Evolutionary conservation across 2,888 invertebrate species (phyloP), one percentile per base, ranked within the genome.

Genomic region (Dryadula phaetusa): DNA sequence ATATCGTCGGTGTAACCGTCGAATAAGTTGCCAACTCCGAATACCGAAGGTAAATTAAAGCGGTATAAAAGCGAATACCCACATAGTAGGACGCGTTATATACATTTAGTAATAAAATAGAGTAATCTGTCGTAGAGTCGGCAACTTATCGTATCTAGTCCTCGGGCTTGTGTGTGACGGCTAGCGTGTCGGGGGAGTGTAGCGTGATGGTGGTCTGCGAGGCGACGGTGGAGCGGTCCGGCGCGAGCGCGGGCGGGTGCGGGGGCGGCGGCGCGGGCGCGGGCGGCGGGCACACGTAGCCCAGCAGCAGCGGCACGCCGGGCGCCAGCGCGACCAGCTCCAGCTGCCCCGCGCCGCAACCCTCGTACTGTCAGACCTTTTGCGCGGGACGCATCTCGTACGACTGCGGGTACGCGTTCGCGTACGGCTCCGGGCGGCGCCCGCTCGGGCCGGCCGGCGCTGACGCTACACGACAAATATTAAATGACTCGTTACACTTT

Each of bases 331-430:
- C 88, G 62, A 90, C 86, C 69, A 89, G 82, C 79, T 86, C 87
- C 44, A 88, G 82, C 71, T 83, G 87, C 77, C 82, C 62, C 52
- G 53, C 53, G 37, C 58, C 85, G 88, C 88, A 86, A 82, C 82
- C 86, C 77, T 82, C 85, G 90, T 88, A 88, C 84, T 89, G 92
- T 92, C 92, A 92, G 84, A 90, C 95, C 90, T 96, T 96, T 84
- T 95, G 95, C 81, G 94, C 91, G 68, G 94, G 94, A 72, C 95
- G 94, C 95, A 96, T 95, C 93, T 96, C 96, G 91, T 95, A 95
- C 79, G 95, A 93, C 85, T 94, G 93, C 79, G 95, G 94, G 91
- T 96, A 96, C 69, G 96, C 96, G 78, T 95, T 95, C 72, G 96
- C 96, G 90, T 96, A 96, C 69, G 95, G 92, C 85, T 95, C 95